A percentile compares a stretch with the other conserved stretches of the same genome.
Conservation (phyloP, 2,113 vertebrate species). For the Chaetorhynchus papuensis region DNA sequence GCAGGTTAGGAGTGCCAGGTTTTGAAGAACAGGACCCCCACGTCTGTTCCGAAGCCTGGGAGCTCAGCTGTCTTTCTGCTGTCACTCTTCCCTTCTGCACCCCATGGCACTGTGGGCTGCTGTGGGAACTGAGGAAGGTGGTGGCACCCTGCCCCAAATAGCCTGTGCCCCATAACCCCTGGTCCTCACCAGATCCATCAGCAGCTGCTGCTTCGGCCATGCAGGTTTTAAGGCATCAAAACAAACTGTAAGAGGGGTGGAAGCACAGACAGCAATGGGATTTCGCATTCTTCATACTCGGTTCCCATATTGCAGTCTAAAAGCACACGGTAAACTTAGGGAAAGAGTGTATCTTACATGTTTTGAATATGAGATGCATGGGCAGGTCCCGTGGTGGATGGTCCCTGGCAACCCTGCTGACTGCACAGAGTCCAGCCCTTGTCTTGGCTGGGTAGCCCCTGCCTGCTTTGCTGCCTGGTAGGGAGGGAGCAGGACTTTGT, state of each 20-base stretch:
- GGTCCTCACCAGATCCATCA: neutral
- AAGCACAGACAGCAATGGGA: neutral
- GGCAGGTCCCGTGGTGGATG: neutral
- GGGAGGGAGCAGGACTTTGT: neutral
- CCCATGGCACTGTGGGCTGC: neutral
- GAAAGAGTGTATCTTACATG: neutral
- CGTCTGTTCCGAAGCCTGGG: accelerated
- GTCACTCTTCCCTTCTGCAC: neutral
- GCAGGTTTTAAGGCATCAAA: neutral
- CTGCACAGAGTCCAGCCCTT: neutral
- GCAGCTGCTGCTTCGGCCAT: neutral
- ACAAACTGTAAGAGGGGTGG: neutral
- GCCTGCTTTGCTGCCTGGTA: accelerated
- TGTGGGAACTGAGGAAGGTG: neutral
- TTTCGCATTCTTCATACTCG: neutral
- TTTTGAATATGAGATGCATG: neutral
- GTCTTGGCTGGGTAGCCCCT: neutral
- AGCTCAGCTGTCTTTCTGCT: neutral
- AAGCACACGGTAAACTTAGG: neutral
- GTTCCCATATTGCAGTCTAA: neutral
- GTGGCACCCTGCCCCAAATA: neutral
- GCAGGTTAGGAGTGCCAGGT: neutral
- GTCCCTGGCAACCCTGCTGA: neutral
- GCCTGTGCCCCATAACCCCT: too few species aligned
- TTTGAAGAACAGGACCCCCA: neutral